Conservation (phyloP, 2,797 vertebrate species). For the Sphaeramia orbicularis region DNA sequence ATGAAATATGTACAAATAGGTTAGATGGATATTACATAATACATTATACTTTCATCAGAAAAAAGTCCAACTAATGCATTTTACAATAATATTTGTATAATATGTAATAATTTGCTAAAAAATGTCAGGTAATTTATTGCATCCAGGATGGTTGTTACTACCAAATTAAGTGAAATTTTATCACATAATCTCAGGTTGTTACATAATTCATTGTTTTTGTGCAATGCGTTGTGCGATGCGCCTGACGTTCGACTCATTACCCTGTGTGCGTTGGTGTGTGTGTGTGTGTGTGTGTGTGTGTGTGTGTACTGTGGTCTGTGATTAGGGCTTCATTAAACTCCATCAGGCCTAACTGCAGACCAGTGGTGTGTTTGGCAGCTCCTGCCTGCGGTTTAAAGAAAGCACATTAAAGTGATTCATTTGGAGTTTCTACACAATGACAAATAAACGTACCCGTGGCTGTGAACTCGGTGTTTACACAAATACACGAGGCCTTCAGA, state of each 20-base stretch:
- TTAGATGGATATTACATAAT: too few relatives aligned
- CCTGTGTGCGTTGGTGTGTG: too few relatives aligned
- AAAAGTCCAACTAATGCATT: too few relatives aligned
- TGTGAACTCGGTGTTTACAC: slow-evolving; percentile 22
- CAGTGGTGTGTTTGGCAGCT: slow-evolving; percentile 35
- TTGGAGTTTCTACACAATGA: slow-evolving; percentile 37
- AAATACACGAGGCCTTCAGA: slow-evolving; percentile 9
- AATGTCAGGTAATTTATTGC: too few relatives aligned
- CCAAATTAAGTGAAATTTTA: too few relatives aligned
- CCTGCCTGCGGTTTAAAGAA: slow-evolving; percentile 55
- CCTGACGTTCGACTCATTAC: too few relatives aligned
- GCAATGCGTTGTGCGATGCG: slow-evolving; percentile 3
- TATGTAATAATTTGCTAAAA: too few relatives aligned
- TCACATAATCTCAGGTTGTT: too few relatives aligned
- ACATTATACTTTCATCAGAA: too few relatives aligned
- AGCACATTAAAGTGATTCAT: slow-evolving; percentile 60
- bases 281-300: slow-evolving; percentile 56
- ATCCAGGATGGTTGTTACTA: too few relatives aligned
- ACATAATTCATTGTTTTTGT: slow-evolving; percentile 25
- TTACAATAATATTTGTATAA: too few relatives aligned
- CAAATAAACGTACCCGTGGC: slow-evolving; percentile 24
- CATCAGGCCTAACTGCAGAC: slow-evolving; percentile 45
- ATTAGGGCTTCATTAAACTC: slow-evolving; percentile 56
- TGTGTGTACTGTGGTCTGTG: slow-evolving; percentile 33
- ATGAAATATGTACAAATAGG: too few relatives aligned